phyloP scores from a whole-genome alignment of 2,888 invertebrate genomes.

The Chydorus sphaericus region DNA sequence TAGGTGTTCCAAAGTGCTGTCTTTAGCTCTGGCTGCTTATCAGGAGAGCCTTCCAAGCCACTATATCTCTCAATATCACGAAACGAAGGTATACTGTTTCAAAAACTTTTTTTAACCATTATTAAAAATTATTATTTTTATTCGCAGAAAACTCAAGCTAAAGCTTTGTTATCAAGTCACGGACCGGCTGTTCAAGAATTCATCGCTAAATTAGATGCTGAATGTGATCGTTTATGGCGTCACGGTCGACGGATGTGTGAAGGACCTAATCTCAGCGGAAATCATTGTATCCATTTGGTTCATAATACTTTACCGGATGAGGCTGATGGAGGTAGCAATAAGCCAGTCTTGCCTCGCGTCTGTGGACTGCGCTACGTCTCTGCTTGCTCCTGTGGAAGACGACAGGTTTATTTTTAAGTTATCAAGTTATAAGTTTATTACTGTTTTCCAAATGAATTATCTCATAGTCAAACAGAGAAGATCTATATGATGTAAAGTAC shows the following conservation, averaged over 20 bases:
- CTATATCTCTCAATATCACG: slow-evolving; percentile 71
- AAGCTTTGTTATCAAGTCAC: slow-evolving; percentile 64
- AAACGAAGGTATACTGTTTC: slow-evolving; percentile 41
- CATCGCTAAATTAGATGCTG: slow-evolving; percentile 52
- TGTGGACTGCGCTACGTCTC: slow-evolving; percentile 71
- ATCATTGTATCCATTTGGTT: slow-evolving; percentile 63
- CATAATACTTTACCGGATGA: slow-evolving; percentile 29
- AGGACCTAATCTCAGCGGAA: slow-evolving; percentile 64
- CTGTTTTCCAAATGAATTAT: too few species aligned
- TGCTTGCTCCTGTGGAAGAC: slow-evolving; percentile 85
- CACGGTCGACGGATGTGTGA: slow-evolving; percentile 77
- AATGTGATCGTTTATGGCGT: slow-evolving; percentile 68
- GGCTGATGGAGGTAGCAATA: neutral
- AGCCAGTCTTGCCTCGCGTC: slow-evolving; percentile 45
- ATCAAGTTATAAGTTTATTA: too few species aligned
- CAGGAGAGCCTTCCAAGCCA: slow-evolving; percentile 69
- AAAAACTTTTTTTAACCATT: neutral
- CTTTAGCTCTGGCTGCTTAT: slow-evolving; percentile 73
- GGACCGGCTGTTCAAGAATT: slow-evolving; percentile 67
- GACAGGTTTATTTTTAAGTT: too few species aligned
- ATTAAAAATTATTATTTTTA: slow-evolving; percentile 9
- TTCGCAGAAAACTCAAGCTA: slow-evolving; percentile 54
- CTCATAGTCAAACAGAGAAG: slow-evolving; percentile 68
- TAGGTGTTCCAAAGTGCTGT: slow-evolving; percentile 70
- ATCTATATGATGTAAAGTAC: slow-evolving; percentile 72